These are phyloP conservation scores for Cordilura impudica DNA, from an alignment of 2,888 invertebrate species.

Conservation along the genomic window DNA sequence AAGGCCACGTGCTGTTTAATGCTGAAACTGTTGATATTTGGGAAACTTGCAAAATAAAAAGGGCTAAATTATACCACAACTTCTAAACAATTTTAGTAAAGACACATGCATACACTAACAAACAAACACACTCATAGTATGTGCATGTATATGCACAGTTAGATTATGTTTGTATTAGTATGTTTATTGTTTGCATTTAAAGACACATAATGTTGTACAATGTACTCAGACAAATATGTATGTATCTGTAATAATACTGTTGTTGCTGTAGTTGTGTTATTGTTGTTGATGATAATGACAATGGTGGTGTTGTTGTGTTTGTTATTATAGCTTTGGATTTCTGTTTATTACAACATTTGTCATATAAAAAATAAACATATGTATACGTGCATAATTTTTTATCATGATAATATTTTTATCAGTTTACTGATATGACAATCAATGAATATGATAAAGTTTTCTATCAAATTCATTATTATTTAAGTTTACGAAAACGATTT, in stretches of 20 bases:
- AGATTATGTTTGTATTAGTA: neutral
- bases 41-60: conserved; percentile 35
- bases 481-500: neutral
- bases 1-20: conserved; percentile 3
- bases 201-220: too few species aligned
- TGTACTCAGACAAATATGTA: too few species aligned
- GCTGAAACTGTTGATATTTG: conserved; percentile 13
- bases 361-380: too few species aligned
- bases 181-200: neutral
- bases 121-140: neutral
- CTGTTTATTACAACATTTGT: neutral
- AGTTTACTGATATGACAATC: conserved; percentile 24
- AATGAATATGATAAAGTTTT: conserved; percentile 13
- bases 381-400: conserved; percentile 21
- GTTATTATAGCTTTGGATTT: neutral
- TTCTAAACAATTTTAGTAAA: neutral
- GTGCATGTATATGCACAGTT: neutral
- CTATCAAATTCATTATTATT: neutral
- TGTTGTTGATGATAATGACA: conserved; percentile 1
- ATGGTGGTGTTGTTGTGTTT: neutral
- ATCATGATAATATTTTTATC: conserved; percentile 18
- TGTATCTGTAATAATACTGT: conserved; percentile 13
- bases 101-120: neutral
- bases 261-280: conserved; percentile 10
- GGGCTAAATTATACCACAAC: conserved; percentile 40